phyloP scores from a whole-genome alignment of 92 coral and sea anemone genomes.

The Micromussa lordhowensis region DNA sequence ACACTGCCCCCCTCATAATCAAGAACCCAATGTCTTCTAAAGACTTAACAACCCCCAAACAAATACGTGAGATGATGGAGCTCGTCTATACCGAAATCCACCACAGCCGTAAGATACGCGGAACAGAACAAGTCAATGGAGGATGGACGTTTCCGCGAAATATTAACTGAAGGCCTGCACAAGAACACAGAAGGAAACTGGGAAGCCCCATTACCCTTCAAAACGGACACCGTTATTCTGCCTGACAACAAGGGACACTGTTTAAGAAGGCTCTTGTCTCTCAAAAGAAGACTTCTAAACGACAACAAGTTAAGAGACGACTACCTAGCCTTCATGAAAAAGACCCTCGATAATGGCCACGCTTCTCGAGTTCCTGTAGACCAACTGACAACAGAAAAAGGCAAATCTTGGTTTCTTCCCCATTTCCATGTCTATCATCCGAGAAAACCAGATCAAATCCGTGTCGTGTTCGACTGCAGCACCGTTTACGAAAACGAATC shows the following conservation, averaged over 20 bases:
- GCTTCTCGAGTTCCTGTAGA: constrained; percentile 28
- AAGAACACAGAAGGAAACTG: constrained; percentile 48
- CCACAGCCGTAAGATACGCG: background rate
- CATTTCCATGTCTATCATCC: constrained; percentile 29
- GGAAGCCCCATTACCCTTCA: constrained; percentile 41
- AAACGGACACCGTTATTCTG: constrained; percentile 18
- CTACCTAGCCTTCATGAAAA: constrained; percentile 32
- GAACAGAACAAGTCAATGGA: constrained; percentile 59
- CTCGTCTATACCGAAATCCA: constrained; percentile 41
- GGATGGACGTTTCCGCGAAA: constrained; percentile 14
- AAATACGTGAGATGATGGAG: constrained; percentile 64
- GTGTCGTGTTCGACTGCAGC: constrained; percentile 31
- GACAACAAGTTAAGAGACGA: constrained; percentile 8
- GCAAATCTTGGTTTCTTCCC: constrained; percentile 36
- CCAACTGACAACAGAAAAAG: constrained; percentile 29
- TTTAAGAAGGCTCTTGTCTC: constrained; percentile 4
- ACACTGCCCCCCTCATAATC: constrained; percentile 48
- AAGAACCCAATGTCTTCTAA: constrained; percentile 16
- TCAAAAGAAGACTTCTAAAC: constrained; percentile 24
- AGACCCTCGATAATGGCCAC: constrained; percentile 19
- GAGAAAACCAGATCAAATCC: constrained; percentile 50
- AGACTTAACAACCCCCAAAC: constrained; percentile 44
- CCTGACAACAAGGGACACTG: constrained; percentile 32
- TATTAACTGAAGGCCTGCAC: constrained; percentile 26
- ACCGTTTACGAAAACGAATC: constrained; percentile 19